phyloP scores from a whole-genome alignment of 1,140 invertebrate genomes.

The Trichonephila clavata region DNA sequence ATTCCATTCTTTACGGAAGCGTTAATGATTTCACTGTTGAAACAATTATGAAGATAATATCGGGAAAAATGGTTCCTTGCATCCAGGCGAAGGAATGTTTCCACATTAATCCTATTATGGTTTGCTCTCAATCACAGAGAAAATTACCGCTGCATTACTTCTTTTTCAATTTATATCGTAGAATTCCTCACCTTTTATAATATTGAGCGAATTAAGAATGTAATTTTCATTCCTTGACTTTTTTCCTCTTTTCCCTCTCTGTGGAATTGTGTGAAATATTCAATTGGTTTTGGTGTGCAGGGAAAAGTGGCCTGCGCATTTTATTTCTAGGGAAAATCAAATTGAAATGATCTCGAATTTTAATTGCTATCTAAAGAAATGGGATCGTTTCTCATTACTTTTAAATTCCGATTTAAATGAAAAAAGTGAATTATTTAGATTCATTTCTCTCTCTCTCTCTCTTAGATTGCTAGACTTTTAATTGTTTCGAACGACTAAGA shows the following conservation, averaged over 20 bases:
- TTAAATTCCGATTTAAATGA: not conserved
- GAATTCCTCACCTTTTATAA: constrained; percentile 27
- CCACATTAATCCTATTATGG: not conserved
- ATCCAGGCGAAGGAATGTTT: not conserved
- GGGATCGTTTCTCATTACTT: not conserved
- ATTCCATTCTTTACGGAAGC: not conserved
- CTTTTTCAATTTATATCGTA: constrained; percentile 36
- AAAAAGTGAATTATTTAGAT: no score
- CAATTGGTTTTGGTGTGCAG: not conserved
- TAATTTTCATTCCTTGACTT: not conserved
- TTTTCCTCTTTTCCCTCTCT: not conserved
- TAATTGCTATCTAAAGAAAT: not conserved
- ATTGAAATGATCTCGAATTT: not conserved
- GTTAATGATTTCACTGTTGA: constrained; percentile 23
- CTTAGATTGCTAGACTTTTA: no score
- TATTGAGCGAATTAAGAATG: constrained; percentile 30
- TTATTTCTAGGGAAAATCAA: not conserved
- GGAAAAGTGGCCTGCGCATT: not conserved
- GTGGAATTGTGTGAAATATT: constrained; percentile 10
- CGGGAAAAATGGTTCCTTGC: not conserved
- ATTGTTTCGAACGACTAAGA: no score
- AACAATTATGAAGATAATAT: constrained; percentile 42
- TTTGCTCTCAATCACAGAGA: not conserved
- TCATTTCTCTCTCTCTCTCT: no score
- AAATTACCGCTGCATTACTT: constrained; percentile 1